These are phyloP conservation scores for Hydraecia micacea DNA, from an alignment of 2,888 invertebrate species.

Conservation along the genomic window DNA sequence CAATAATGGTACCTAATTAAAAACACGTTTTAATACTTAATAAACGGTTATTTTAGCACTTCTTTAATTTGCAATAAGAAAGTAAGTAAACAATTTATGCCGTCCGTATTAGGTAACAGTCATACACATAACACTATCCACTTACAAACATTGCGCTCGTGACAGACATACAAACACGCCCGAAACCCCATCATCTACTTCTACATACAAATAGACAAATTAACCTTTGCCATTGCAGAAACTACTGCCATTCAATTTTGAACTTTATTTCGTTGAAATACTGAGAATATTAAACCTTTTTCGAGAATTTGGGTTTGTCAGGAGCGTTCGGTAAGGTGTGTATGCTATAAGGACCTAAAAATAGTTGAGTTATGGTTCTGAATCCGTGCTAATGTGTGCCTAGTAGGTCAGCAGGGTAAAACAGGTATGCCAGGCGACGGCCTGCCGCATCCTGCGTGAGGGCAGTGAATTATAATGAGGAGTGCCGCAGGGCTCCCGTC, in stretches of 20 bases:
- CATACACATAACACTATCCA: slow-evolving; percentile 70
- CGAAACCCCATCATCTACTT: slow-evolving; percentile 68
- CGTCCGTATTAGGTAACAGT: slow-evolving; percentile 77
- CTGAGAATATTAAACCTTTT: slow-evolving; percentile 18
- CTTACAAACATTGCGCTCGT: slow-evolving; percentile 68
- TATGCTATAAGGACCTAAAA: slow-evolving; percentile 69
- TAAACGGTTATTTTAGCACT: slow-evolving; percentile 1
- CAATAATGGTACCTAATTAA: background rate
- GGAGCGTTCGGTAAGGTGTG: slow-evolving; percentile 62
- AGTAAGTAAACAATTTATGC: slow-evolving; percentile 59
- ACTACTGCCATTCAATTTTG: slow-evolving; percentile 33
- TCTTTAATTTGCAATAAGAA: slow-evolving; percentile 52
- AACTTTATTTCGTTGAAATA: slow-evolving; percentile 58
- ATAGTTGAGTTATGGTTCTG: slow-evolving; percentile 74
- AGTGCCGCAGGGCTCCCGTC: slow-evolving; percentile 61
- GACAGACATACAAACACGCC: slow-evolving; percentile 68
- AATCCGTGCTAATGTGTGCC: slow-evolving; percentile 80
- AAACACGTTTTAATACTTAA: background rate
- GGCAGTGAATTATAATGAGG: slow-evolving; percentile 79
- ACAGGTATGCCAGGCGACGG: slow-evolving; percentile 74
- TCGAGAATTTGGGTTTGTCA: slow-evolving; percentile 46
- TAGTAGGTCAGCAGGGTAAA: slow-evolving; percentile 83
- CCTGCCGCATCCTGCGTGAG: slow-evolving; percentile 74
- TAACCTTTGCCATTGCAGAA: slow-evolving; percentile 67
- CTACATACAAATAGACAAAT: slow-evolving; percentile 72